Percentiles rank a stretch among this genome's conserved stretches.
These are phyloP conservation scores for Hartigia nigra DNA, from an alignment of 2,888 invertebrate genomes.

Conservation along the genomic window DNA sequence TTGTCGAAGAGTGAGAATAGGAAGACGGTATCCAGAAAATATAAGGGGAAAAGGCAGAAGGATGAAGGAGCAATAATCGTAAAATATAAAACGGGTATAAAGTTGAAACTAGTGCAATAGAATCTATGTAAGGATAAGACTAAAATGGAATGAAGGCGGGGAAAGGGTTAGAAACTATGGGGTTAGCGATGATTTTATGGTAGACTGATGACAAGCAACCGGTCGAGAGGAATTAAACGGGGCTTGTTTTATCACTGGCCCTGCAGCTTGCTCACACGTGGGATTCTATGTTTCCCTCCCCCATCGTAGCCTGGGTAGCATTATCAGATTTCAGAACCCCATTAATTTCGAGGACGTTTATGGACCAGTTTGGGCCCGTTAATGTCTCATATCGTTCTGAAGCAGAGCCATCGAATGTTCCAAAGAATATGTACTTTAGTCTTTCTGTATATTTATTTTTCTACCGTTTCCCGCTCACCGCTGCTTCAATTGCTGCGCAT, in stretches of 20 bases:
- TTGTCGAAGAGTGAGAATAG: no score
- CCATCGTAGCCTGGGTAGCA: constrained; percentile 1
- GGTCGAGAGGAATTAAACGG: constrained; percentile 19
- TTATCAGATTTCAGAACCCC: constrained; percentile 22
- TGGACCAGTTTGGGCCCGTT: constrained; percentile 21
- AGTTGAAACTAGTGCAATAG: no score
- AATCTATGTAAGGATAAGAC: no score
- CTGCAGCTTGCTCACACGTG: background rate
- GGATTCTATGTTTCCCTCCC: background rate
- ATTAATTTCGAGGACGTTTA: constrained; percentile 24
- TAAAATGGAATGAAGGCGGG: background rate
- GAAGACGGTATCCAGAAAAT: no score
- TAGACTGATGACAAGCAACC: constrained; percentile 1
- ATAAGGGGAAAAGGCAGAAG: no score
- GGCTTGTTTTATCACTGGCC: constrained; percentile 19
- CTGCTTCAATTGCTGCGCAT: no score
- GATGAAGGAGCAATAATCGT: no score
- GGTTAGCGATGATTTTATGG: background rate
- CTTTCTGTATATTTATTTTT: no score
- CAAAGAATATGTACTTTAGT: no score
- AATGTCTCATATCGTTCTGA: constrained; percentile 18
- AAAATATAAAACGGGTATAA: no score
- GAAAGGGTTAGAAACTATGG: background rate
- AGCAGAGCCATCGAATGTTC: constrained; percentile 8
- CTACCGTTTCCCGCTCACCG: no score